Evolutionary conservation across 2,888 invertebrate genomes (phyloP).

Genomic region (Xestia ashworthii): DNA sequence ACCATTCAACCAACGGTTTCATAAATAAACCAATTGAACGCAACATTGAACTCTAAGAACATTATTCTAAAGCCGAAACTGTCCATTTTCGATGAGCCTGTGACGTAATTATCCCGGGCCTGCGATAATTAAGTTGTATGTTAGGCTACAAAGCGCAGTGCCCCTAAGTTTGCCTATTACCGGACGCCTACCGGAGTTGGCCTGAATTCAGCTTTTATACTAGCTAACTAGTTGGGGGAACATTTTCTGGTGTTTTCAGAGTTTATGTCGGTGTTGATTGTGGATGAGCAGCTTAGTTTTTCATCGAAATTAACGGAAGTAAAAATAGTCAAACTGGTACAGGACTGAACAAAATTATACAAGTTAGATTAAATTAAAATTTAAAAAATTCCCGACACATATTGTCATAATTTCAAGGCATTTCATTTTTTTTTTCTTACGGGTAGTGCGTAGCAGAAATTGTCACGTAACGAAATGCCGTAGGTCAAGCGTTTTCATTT

Average conservation of each 20-base stretch:
- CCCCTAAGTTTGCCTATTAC: slow-evolving; percentile 70
- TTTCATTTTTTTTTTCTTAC: too few relatives aligned
- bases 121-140: slow-evolving; percentile 83
- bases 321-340: too few relatives aligned
- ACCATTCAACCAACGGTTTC: neutral
- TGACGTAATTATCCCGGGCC: slow-evolving; percentile 60
- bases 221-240: slow-evolving; percentile 47
- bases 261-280: slow-evolving; percentile 17
- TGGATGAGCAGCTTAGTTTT: neutral
- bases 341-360: too few relatives aligned
- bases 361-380: too few relatives aligned
- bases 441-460: too few relatives aligned
- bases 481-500: too few relatives aligned
- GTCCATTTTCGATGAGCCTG: slow-evolving; percentile 62
- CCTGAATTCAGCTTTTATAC: slow-evolving; percentile 54
- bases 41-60: neutral
- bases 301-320: neutral
- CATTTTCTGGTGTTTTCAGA: slow-evolving; percentile 41
- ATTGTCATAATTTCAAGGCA: too few relatives aligned
- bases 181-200: slow-evolving; percentile 65
- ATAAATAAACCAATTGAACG: neutral
- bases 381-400: too few relatives aligned
- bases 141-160: slow-evolving; percentile 78
- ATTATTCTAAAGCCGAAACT: slow-evolving; percentile 38
- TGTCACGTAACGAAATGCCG: too few relatives aligned